Conservation (phyloP, 2,888 invertebrate genomes). For the Lasioglossum oenotherae region DNA sequence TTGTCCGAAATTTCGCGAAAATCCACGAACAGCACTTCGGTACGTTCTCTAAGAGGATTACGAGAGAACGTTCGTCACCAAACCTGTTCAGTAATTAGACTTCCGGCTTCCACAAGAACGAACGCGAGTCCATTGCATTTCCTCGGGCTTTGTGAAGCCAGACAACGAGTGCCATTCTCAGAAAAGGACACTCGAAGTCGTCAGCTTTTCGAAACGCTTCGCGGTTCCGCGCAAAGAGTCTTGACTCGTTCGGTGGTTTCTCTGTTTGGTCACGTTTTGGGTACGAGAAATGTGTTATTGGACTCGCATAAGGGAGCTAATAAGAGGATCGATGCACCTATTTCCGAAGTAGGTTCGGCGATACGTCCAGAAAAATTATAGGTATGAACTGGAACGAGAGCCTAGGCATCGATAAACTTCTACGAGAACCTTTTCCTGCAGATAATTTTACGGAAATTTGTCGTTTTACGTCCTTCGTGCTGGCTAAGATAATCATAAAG, state of each 20-base stretch:
- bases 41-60: not conserved
- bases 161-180: not conserved
- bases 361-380: not conserved
- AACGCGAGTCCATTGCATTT: not conserved
- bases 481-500: not conserved
- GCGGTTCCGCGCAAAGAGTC: not conserved
- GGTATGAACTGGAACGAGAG: not conserved
- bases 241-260: not conserved
- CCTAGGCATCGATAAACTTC: not conserved
- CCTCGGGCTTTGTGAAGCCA: not conserved
- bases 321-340: not conserved
- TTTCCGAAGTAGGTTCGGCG: not conserved
- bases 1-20: not conserved
- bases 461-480: not conserved
- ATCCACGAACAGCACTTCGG: not conserved
- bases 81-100: not conserved
- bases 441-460: not conserved
- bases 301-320: not conserved
- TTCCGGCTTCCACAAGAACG: not conserved
- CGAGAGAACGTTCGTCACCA: not conserved
- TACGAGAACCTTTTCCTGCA: not conserved
- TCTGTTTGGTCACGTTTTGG: conserved; percentile 4
- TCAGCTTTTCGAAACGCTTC: not conserved
- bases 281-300: not conserved
- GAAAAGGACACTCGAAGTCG: not conserved